Percentiles rank a stretch among this genome's conserved stretches.
Evolutionary conservation across 2,113 vertebrate species (phyloP).

Genomic region (Sisor rabdophorus): DNA sequence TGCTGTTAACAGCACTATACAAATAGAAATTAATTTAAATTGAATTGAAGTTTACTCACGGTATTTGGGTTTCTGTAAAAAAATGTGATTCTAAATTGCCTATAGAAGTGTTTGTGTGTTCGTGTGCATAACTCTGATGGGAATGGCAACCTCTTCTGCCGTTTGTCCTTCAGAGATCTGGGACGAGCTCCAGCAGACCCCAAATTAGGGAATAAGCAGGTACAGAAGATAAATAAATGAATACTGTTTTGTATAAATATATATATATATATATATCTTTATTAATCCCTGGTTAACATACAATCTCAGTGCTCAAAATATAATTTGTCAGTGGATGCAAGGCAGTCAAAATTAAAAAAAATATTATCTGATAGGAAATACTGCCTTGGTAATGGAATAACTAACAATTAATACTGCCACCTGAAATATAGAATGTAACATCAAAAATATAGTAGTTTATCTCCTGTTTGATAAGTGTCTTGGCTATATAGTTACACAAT

Average conservation of each 20-base stretch:
- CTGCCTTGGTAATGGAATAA: slow-evolving; percentile 8
- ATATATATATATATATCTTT: slow-evolving; percentile 81
- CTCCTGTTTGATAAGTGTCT: not conserved
- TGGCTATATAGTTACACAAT: not conserved
- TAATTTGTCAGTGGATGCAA: slow-evolving; percentile 49
- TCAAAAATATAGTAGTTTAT: slow-evolving; percentile 18
- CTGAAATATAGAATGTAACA: slow-evolving; percentile 32
- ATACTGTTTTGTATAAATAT: slow-evolving; percentile 26
- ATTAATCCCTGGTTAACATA: slow-evolving; percentile 71
- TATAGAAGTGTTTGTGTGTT: too few species aligned
- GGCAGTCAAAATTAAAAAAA: slow-evolving; percentile 48
- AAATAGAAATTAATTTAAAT: too few species aligned
- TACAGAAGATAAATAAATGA: too few species aligned
- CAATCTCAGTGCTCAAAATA: slow-evolving; percentile 72
- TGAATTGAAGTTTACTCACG: too few species aligned
- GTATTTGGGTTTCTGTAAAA: too few species aligned
- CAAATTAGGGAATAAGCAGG: too few species aligned
- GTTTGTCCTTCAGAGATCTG: too few species aligned
- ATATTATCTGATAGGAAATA: slow-evolving; percentile 47
- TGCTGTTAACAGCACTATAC: too few species aligned
- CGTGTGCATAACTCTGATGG: too few species aligned
- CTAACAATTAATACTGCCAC: slow-evolving; percentile 20
- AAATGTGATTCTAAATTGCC: too few species aligned
- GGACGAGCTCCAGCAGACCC: too few species aligned
- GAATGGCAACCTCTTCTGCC: too few species aligned